Percentiles rank a stretch among this genome's conserved stretches.
These are phyloP conservation scores for Girardia tigrina DNA, from an alignment of 2,888 invertebrate species.

Conservation along the genomic window DNA sequence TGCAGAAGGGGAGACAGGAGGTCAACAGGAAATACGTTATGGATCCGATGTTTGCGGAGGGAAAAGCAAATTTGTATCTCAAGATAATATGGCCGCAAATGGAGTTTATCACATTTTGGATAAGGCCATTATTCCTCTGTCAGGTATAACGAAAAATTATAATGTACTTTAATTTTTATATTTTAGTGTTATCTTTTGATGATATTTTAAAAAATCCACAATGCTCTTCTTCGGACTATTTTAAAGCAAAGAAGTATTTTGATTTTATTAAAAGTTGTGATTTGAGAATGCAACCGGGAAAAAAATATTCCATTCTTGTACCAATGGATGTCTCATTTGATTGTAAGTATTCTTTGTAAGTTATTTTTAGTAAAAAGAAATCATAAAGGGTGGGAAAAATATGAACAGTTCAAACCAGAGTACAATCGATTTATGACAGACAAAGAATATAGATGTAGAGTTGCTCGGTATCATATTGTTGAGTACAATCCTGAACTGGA, in stretches of 20 bases:
- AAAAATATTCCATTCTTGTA: conserved; percentile 16
- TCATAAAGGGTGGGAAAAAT: conserved; percentile 27
- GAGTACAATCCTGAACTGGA: conserved; percentile 6
- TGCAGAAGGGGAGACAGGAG: too few species aligned
- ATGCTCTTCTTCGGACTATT: background rate
- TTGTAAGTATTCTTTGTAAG: too few species aligned
- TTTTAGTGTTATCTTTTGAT: background rate
- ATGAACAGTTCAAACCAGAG: conserved; percentile 10
- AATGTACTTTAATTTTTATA: background rate
- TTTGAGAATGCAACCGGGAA: conserved; percentile 6
- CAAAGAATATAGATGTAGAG: conserved; percentile 30
- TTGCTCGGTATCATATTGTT: conserved; percentile 31
- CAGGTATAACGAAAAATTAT: background rate
- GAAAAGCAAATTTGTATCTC: background rate
- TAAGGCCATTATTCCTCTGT: background rate
- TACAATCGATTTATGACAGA: conserved; percentile 30
- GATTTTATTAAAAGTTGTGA: conserved; percentile 18
- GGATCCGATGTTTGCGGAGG: background rate
- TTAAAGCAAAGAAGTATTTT: background rate
- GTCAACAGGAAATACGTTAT: conserved; percentile 14
- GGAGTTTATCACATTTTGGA: conserved; percentile 21
- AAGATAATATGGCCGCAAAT: conserved; percentile 26
- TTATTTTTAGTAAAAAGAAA: conserved; percentile 10
- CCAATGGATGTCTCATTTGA: conserved; percentile 21
- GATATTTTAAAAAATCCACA: background rate